Percentiles rank a stretch among this genome's conserved stretches.
Conservation (phyloP, 2,888 invertebrate species). For the Frankliniella intonsa region DNA sequence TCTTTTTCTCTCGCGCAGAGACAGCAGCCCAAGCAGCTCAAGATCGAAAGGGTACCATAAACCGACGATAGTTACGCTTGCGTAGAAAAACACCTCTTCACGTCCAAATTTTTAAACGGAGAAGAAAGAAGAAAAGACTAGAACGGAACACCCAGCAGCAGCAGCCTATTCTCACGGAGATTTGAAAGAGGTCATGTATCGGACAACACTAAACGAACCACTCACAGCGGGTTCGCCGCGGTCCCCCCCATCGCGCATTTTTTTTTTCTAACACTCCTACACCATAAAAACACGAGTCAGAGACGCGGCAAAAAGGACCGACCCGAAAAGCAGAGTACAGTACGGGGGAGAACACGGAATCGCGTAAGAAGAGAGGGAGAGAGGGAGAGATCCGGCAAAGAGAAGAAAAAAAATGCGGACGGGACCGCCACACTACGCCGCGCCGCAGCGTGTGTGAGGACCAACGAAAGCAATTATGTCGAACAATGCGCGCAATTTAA, state of each 20-base stretch:
- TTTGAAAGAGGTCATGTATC: neutral
- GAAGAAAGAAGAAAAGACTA: no score
- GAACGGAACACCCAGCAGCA: neutral
- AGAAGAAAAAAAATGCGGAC: neutral
- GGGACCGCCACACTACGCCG: neutral
- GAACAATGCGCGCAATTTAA: constrained; percentile 23
- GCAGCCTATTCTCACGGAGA: neutral
- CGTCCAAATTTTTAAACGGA: no score
- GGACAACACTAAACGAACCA: neutral
- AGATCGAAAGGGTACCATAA: no score
- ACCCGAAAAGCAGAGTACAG: neutral
- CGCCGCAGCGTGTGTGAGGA: constrained; percentile 7
- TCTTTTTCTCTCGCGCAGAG: no score
- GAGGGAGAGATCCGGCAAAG: neutral
- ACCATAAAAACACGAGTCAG: neutral
- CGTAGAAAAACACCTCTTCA: no score
- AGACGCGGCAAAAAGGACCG: neutral
- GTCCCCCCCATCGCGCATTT: neutral
- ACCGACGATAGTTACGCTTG: no score
- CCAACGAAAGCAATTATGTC: constrained; percentile 25
- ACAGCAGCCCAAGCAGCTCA: no score
- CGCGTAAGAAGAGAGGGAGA: neutral
- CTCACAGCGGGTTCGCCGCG: neutral
- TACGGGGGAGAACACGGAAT: neutral
- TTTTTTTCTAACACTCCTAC: neutral